Conservation (phyloP, 2,888 invertebrate genomes). For the Metallyticus violacea region DNA sequence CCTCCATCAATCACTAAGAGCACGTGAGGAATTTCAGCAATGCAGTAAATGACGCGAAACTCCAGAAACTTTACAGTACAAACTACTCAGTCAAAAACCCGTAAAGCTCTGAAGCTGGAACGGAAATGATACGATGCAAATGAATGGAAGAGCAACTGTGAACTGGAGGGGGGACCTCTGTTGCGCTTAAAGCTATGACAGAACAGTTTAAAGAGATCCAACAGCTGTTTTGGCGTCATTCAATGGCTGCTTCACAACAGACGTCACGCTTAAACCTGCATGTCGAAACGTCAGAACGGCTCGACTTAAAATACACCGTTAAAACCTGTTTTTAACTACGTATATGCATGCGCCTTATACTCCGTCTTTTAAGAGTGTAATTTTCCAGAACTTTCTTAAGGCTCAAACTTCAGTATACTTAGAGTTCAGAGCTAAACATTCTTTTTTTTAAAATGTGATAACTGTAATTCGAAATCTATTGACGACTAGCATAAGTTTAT, state of each 20-base stretch:
- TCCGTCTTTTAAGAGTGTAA: no score
- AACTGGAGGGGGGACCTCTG: no score
- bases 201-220: background rate
- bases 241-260: background rate
- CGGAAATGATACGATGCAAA: background rate
- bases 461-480: no score
- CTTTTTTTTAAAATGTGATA: no score
- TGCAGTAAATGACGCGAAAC: background rate
- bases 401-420: no score
- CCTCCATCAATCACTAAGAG: no score
- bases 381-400: no score
- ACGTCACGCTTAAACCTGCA: background rate
- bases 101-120: background rate
- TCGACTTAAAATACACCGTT: background rate
- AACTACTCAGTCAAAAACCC: background rate
- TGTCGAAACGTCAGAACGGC: background rate
- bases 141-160: background rate
- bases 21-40: background rate
- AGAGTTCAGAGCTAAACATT: no score
- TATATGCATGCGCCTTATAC: no score
- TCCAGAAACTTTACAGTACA: no score
- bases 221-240: background rate
- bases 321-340: no score
- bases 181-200: background rate
- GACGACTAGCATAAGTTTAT: no score